Percentiles rank a stretch among this genome's conserved stretches.
Evolutionary conservation across 2,888 invertebrate genomes (phyloP).

Genomic region (Leucoma salicis): DNA sequence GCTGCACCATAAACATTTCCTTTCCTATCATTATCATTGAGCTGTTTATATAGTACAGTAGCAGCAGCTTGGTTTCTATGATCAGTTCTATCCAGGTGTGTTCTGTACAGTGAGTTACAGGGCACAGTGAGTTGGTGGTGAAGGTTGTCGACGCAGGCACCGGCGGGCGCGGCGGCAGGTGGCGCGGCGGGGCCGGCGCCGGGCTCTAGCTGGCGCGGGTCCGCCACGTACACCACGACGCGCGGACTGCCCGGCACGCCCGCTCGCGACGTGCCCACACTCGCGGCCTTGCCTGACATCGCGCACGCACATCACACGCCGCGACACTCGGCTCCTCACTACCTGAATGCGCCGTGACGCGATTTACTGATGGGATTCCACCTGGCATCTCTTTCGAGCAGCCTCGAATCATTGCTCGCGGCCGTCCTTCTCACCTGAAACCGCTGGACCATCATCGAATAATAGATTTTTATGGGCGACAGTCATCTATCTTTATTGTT

Average conservation of each 20-base stretch:
- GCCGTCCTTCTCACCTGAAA: conserved; percentile 49
- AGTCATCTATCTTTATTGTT: conserved; percentile 67
- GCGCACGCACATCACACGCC: conserved; percentile 88
- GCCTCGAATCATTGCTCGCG: conserved; percentile 68
- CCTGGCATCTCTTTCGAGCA: conserved; percentile 66
- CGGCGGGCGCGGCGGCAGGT: conserved; percentile 37
- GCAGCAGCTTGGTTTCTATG: conserved; percentile 44
- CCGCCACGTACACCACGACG: conserved; percentile 80
- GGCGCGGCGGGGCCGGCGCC: conserved; percentile 66
- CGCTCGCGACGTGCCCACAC: conserved; percentile 82
- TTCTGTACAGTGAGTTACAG: conserved; percentile 49
- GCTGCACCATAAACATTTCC: conserved; percentile 47
- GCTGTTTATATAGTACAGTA: conserved; percentile 58
- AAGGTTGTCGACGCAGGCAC: conserved; percentile 46
- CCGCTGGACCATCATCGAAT: conserved; percentile 68
- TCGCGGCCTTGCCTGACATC: conserved; percentile 91
- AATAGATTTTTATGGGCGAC: conserved; percentile 50
- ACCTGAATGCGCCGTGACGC: conserved; percentile 63
- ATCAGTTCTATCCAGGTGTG: conserved; percentile 48
- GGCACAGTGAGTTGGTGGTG: conserved; percentile 50
- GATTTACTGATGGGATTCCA: conserved; percentile 56
- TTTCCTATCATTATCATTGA: conserved; percentile 56
- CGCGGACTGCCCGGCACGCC: conserved; percentile 75
- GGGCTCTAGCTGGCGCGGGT: conserved; percentile 78
- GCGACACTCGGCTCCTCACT: conserved; percentile 69